A percentile compares a stretch with the other conserved stretches of the same genome.
These are phyloP conservation scores for Diabrotica undecimpunctata DNA, from an alignment of 1,140 invertebrate genomes.

Conservation along the genomic window DNA sequence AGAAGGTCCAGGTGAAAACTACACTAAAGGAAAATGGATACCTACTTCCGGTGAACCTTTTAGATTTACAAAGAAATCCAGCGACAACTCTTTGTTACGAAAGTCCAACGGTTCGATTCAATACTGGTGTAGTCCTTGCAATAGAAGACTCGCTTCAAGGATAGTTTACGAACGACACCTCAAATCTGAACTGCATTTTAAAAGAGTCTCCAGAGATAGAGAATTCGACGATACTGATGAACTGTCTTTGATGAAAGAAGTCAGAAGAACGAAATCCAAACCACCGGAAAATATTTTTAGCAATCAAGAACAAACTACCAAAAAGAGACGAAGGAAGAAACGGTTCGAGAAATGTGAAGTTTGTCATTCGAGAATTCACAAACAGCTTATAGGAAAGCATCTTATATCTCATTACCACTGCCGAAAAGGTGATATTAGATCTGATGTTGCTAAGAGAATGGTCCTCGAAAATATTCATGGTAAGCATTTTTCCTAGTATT, in stretches of 20 bases:
- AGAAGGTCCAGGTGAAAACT: slow-evolving; percentile 8
- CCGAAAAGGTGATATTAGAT: slow-evolving; percentile 59
- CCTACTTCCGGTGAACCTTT: slow-evolving; percentile 7
- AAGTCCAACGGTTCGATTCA: slow-evolving; percentile 52
- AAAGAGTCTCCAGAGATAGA: slow-evolving; percentile 63
- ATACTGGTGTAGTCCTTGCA: slow-evolving; percentile 77
- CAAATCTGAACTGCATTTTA: slow-evolving; percentile 66
- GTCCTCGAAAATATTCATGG: slow-evolving; percentile 73
- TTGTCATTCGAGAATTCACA: slow-evolving; percentile 64
- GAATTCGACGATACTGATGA: slow-evolving; percentile 54
- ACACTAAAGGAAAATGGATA: slow-evolving; percentile 56
- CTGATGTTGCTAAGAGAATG: slow-evolving; percentile 53
- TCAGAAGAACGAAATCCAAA: slow-evolving; percentile 31
- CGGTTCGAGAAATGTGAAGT: slow-evolving; percentile 62
- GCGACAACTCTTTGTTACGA: slow-evolving; percentile 31
- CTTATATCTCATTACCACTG: slow-evolving; percentile 80
- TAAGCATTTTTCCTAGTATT: no score
- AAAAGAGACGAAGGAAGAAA: slow-evolving; percentile 53
- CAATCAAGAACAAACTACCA: slow-evolving; percentile 25
- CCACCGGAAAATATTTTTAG: slow-evolving; percentile 32
- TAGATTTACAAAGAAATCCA: slow-evolving; percentile 56
- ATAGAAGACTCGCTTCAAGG: slow-evolving; percentile 66
- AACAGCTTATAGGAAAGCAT: slow-evolving; percentile 73
- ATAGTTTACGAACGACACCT: slow-evolving; percentile 72
- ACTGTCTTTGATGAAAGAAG: slow-evolving; percentile 43